Evolutionary conservation across 2,888 invertebrate species (phyloP).

Genomic region (Thereva nobilitata): DNA sequence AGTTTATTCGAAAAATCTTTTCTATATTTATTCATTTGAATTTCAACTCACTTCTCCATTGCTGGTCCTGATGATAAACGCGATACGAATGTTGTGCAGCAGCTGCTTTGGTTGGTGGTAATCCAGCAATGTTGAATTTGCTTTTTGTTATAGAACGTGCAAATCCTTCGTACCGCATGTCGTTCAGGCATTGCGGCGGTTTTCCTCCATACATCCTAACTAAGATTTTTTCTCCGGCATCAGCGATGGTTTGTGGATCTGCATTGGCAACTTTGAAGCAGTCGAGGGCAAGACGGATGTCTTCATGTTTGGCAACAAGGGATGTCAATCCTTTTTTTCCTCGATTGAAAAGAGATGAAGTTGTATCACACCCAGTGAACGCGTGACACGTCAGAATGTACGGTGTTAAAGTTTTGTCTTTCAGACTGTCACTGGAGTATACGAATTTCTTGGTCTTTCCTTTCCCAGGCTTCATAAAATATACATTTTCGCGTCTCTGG

Average conservation of each 20-base stretch:
- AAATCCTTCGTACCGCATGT: background rate
- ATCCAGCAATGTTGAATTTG: background rate
- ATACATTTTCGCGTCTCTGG: background rate
- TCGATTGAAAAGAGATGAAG: background rate
- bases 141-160: background rate
- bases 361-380: conserved; percentile 7
- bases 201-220: background rate
- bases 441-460: background rate
- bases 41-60: too few species aligned
- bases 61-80: background rate
- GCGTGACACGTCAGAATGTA: background rate
- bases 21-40: too few species aligned
- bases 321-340: too few species aligned
- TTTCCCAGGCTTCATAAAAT: conserved; percentile 8
- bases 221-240: conserved; percentile 6
- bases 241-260: background rate
- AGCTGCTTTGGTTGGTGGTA: conserved; percentile 12
- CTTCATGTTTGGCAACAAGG: conserved; percentile 9
- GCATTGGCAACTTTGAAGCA: conserved; percentile 10
- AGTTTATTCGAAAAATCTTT: too few species aligned
- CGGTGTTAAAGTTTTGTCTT: background rate
- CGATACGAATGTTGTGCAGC: conserved; percentile 2
- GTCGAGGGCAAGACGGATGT: background rate
- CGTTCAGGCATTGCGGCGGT: conserved; percentile 3
- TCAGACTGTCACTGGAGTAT: background rate